Conservation (phyloP, 2,113 vertebrate species). For the Arizona elegans region DNA sequence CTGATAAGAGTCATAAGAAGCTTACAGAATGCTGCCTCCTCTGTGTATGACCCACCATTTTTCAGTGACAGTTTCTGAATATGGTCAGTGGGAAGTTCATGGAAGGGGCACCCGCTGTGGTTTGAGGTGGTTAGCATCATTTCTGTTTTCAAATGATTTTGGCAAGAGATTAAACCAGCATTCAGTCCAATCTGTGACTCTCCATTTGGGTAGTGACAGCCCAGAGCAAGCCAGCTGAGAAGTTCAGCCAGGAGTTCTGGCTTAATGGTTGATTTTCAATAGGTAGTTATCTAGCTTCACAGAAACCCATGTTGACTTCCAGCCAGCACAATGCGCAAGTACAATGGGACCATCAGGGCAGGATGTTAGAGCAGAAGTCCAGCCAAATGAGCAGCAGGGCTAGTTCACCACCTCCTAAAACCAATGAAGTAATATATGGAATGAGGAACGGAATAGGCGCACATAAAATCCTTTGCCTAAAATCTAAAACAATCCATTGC, state of each 20-base stretch:
- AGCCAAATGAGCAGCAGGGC: neutral
- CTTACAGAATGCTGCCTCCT: neutral
- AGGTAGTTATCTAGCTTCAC: neutral
- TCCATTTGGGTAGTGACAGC: neutral
- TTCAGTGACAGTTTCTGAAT: neutral
- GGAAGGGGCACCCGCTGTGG: neutral
- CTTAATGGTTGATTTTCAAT: neutral
- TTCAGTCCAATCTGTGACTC: neutral
- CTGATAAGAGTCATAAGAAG: neutral
- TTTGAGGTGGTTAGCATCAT: neutral
- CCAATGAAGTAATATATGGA: neutral
- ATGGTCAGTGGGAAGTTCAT: neutral
- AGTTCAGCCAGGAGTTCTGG: neutral
- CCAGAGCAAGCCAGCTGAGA: neutral
- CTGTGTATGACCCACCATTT: neutral
- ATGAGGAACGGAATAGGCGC: neutral
- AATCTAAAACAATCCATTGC: neutral
- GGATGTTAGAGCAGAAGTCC: neutral
- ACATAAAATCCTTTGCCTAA: neutral
- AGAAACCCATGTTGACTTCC: neutral
- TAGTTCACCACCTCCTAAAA: neutral
- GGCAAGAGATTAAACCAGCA: neutral
- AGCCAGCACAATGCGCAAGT: neutral
- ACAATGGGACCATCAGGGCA: neutral
- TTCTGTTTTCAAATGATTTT: neutral